These are phyloP conservation scores for Drosophila mulleri DNA, from an alignment of 2,888 invertebrate genomes.

Conservation along the genomic window DNA sequence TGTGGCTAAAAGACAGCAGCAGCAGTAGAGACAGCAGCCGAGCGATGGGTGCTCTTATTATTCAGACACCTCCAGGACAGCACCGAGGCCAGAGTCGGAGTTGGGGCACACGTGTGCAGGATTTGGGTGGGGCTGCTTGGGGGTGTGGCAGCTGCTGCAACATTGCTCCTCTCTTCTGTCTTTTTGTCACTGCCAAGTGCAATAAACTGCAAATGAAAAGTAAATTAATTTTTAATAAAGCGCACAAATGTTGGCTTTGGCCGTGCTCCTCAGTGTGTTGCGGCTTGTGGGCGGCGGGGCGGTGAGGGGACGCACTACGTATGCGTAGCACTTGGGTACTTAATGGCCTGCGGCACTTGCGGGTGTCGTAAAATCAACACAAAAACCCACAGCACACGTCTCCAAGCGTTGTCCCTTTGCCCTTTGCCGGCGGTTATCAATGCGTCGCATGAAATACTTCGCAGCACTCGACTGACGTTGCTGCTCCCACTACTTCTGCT, in stretches of 20 bases:
- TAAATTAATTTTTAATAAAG: constrained; percentile 80
- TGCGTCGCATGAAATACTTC: constrained; percentile 32
- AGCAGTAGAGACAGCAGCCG: constrained; percentile 8
- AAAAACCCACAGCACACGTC: constrained; percentile 27
- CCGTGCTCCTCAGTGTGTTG: not conserved
- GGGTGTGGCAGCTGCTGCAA: constrained; percentile 52
- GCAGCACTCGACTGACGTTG: not conserved
- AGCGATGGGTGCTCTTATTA: constrained; percentile 56
- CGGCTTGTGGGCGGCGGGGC: not conserved
- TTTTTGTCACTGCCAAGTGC: constrained; percentile 67
- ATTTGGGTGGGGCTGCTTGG: not conserved
- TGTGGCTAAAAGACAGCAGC: constrained; percentile 52
- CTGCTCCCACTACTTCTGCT: not conserved
- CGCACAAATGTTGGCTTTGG: constrained; percentile 55
- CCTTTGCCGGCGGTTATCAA: constrained; percentile 52
- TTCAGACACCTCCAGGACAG: constrained; percentile 50
- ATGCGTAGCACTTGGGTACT: constrained; percentile 64
- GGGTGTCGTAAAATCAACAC: constrained; percentile 74
- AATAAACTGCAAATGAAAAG: constrained; percentile 81
- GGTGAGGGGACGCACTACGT: constrained; percentile 23
- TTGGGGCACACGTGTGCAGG: constrained; percentile 27
- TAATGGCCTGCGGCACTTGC: constrained; percentile 75
- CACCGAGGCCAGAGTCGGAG: constrained; percentile 6
- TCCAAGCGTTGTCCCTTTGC: constrained; percentile 36
- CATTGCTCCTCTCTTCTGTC: constrained; percentile 1